Base-by-base conservation (phyloP, 1,140 invertebrate species). In the Aphelinus certus region DNA sequence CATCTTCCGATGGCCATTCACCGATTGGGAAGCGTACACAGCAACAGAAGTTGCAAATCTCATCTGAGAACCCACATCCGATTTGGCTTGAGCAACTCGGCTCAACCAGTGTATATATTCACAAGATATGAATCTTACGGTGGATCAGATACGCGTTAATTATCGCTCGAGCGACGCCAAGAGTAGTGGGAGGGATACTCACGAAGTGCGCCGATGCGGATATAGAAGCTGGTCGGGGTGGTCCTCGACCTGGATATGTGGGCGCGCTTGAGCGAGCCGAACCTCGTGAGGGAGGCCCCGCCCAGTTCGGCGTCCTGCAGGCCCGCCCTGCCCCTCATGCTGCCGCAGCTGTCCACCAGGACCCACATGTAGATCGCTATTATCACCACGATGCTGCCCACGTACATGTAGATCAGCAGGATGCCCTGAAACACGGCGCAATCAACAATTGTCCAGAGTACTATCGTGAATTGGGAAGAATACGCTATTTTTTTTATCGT, bases 151-250 rank as follows among this genome's bases (percentile, higher is more conserved):
- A 26, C 26, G 26, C 26, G 26, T 26, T 26, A 26, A 26, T 26
- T 26, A 26, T 26, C 26, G 26, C 26, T 26, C 26, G 26, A 26
- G 26, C 26, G 26, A 26, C 26, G 26, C 26, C 26, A 26, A 26
- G 26, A 26, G 26, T n/a, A 57, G 45, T 46, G 10, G 7, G 45
- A 26, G 3, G 3, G 47, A 56, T 45, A 81, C 86, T 87, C 84
- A 93, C 92, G 88, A 2, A 93, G 80, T n/a, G 91, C 91, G 55
- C 92, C 92, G n/a, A 93, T 87, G 69, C 92, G 84, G 26, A 93
- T 88, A 78, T 93, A 92, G 78, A 92, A 92, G 79, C 90, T 92
- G 0, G 91, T 92, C 1, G 88, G 86, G 2, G 90, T 88, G 1
- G 89, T 89, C 74, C 88, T 88, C 9, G 88, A 84, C 56, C 88